Conservation (phyloP, 2,113 vertebrate genomes). For the Chionomys nivalis region DNA sequence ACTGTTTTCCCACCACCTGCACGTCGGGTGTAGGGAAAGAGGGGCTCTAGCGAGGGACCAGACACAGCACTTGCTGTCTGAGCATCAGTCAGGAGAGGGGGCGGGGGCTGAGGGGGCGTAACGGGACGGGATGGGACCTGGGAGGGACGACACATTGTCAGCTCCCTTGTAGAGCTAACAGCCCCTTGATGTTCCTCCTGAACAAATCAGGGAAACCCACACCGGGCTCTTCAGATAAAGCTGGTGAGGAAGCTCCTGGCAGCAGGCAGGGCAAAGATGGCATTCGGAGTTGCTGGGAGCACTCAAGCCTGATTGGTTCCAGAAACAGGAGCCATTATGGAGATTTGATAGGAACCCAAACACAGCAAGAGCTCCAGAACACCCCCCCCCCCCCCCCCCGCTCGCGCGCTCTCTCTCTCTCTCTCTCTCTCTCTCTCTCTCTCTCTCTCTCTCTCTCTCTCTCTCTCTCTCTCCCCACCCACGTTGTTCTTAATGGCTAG, state of each 20-base stretch:
- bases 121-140: too few species aligned
- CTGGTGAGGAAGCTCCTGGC: background rate
- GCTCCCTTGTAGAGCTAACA: background rate
- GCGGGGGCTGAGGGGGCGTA: too few species aligned
- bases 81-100: background rate
- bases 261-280: background rate
- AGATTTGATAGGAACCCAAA: background rate
- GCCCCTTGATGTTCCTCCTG: background rate
- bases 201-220: background rate
- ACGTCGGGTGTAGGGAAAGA: accelerated
- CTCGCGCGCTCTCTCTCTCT: background rate
- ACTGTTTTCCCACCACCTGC: background rate
- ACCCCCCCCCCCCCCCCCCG: too few species aligned
- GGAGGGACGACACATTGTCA: too few species aligned
- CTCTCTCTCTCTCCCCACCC: too few species aligned
- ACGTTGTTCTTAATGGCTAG: too few species aligned
- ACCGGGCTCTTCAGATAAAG: background rate
- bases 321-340: background rate
- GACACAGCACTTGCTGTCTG: background rate
- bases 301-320: background rate
- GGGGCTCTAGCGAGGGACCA: too few species aligned
- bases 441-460: too few species aligned
- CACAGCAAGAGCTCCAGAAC: background rate
- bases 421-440: background rate
- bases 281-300: background rate